Evolutionary conservation across 2,113 vertebrate species (phyloP).

Genomic region (Ageneiosus marmoratus): DNA sequence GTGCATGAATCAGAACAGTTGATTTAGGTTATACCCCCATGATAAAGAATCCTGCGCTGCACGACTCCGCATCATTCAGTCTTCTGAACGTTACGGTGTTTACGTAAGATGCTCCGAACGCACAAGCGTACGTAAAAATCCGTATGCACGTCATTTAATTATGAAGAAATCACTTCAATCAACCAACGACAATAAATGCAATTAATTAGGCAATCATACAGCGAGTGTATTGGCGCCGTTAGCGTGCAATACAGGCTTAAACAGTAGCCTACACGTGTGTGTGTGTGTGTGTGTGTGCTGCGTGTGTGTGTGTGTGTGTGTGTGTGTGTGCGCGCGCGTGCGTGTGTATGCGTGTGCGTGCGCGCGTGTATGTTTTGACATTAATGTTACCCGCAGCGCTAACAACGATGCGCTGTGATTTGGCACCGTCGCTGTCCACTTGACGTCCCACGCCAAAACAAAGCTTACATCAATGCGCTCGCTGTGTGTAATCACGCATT

Average conservation of each 20-base stretch:
- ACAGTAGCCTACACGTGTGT: conserved; percentile 22
- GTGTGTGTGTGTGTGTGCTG: conserved; percentile 37
- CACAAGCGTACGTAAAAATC: background rate
- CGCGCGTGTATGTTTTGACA: conserved; percentile 27
- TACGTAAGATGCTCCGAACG: background rate
- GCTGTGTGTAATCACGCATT: background rate
- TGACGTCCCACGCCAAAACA: conserved; percentile 40
- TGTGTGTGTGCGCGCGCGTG: conserved; percentile 37
- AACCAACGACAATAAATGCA: conserved; percentile 8
- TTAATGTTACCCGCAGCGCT: conserved; percentile 58
- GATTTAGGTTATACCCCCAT: background rate
- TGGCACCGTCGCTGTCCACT: conserved; percentile 63
- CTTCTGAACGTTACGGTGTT: background rate
- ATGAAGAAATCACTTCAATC: conserved; percentile 69
- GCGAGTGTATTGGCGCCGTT: conserved; percentile 28
- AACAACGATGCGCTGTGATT: conserved; percentile 55
- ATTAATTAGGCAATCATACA: background rate
- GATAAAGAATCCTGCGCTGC: background rate
- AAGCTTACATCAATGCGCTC: conserved; percentile 38
- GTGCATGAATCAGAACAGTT: background rate
- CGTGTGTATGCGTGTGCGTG: conserved; percentile 30
- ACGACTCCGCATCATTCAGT: background rate
- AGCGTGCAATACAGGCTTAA: conserved; percentile 1
- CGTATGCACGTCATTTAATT: conserved; percentile 17
- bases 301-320: conserved; percentile 14